A percentile compares a stretch with the other conserved stretches of the same genome.
Conservation (phyloP, 2,797 vertebrate genomes). For the Pantherophis alleghaniensis region DNA sequence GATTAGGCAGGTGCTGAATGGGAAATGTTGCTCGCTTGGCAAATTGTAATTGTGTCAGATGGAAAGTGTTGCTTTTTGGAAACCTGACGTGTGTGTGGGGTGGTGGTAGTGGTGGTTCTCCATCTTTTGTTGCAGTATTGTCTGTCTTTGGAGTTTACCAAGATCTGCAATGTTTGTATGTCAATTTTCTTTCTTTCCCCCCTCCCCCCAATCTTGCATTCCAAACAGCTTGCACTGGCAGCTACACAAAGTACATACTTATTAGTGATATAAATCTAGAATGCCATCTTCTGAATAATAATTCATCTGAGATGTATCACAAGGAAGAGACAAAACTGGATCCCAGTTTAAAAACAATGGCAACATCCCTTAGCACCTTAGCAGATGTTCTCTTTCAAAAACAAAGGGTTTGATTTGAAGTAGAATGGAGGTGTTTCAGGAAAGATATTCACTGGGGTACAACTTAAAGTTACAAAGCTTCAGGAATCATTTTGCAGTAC, state of each 20-base stretch:
- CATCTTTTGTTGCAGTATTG: conserved; percentile 42
- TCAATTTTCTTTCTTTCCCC: conserved; percentile 39
- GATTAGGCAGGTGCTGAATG: neutral
- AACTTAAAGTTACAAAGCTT: neutral
- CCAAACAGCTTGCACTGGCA: conserved; percentile 49
- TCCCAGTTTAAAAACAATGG: neutral
- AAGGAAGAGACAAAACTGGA: conserved; percentile 39
- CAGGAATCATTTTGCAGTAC: neutral
- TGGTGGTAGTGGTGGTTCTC: neutral
- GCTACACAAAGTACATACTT: conserved; percentile 64
- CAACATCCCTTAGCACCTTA: conserved; percentile 6
- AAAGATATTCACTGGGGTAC: neutral
- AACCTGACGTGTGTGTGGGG: neutral
- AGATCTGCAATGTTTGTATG: conserved; percentile 52
- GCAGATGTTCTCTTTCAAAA: neutral
- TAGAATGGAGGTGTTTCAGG: neutral
- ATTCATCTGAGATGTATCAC: conserved; percentile 48
- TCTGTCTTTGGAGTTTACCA: conserved; percentile 46
- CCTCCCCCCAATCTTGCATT: conserved; percentile 47
- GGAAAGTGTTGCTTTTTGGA: conserved; percentile 29
- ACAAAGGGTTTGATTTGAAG: neutral
- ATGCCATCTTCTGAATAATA: conserved; percentile 60
- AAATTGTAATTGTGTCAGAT: conserved; percentile 35
- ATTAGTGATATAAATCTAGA: conserved; percentile 70
- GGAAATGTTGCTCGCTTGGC: neutral